Percentiles rank a stretch among this genome's conserved stretches.
Evolutionary conservation across 2,888 invertebrate genomes (phyloP).

Genomic region (Melanchra persicariae): DNA sequence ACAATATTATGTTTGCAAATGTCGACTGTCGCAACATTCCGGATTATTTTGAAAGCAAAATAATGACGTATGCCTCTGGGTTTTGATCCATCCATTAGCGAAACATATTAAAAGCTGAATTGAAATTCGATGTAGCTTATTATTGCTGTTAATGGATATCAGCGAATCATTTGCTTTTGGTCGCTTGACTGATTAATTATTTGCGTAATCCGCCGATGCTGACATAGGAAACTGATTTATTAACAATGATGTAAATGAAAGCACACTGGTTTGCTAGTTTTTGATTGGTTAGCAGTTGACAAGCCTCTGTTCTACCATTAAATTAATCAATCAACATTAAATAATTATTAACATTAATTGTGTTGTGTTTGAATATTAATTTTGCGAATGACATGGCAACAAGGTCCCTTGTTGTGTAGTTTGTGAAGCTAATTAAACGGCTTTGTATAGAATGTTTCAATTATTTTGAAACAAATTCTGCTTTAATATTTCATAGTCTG

Average conservation of each 20-base stretch:
- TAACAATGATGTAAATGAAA: constrained; percentile 32
- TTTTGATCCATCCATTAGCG: constrained; percentile 35
- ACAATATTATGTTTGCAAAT: constrained; percentile 25
- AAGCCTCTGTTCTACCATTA: background rate
- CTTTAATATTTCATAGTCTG: too few species aligned
- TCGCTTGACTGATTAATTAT: constrained; percentile 33
- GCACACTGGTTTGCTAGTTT: constrained; percentile 12
- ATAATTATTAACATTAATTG: constrained; percentile 41
- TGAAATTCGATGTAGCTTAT: constrained; percentile 38
- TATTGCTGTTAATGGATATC: constrained; percentile 35
- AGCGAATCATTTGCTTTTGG: constrained; percentile 22
- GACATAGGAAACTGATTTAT: constrained; percentile 53
- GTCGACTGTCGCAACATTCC: constrained; percentile 23
- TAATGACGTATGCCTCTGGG: constrained; percentile 48
- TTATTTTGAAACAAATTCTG: constrained; percentile 2
- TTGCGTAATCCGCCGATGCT: constrained; percentile 29
- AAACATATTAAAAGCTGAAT: constrained; percentile 30
- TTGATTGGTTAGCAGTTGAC: constrained; percentile 17
- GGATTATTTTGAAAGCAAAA: constrained; percentile 40
- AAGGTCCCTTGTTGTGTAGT: constrained; percentile 19
- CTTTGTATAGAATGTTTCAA: background rate
- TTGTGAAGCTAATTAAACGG: constrained; percentile 31
- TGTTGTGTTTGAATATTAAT: constrained; percentile 33
- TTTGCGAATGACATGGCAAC: constrained; percentile 26
- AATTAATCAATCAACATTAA: constrained; percentile 49